These are phyloP conservation scores for Melanerpes aurifrons DNA, from an alignment of 2,113 vertebrate species.

Conservation along the genomic window DNA sequence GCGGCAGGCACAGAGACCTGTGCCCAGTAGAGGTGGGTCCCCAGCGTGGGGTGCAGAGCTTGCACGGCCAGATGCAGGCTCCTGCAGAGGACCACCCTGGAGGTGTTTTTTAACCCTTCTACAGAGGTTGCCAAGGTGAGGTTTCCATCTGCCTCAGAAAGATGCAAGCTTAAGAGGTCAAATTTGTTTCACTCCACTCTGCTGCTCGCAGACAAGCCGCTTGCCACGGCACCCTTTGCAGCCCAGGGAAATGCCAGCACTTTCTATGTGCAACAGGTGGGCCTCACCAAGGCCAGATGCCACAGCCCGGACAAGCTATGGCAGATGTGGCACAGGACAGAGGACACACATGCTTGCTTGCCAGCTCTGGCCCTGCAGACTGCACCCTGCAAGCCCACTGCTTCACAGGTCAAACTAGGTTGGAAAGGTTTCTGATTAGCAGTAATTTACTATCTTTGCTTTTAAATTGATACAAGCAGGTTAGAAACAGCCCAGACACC, in stretches of 20 bases:
- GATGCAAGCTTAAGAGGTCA: background rate
- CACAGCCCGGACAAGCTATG: background rate
- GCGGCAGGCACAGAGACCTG: too few relatives aligned
- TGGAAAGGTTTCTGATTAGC: background rate
- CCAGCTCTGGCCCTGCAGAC: background rate
- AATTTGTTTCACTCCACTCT: accelerated
- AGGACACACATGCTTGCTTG: accelerated
- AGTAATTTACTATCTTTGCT: background rate
- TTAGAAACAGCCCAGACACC: background rate
- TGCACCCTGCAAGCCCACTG: accelerated
- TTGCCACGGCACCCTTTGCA: background rate
- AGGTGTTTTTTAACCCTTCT: too few relatives aligned
- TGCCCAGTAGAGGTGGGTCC: background rate
- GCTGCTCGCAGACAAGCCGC: accelerated
- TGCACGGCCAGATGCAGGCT: background rate
- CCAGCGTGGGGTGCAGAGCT: background rate
- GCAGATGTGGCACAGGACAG: background rate
- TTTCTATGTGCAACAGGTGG: background rate
- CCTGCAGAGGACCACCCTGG: too few relatives aligned
- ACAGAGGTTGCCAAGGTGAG: background rate
- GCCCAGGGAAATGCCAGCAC: background rate
- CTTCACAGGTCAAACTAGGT: accelerated
- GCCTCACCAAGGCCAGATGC: accelerated
- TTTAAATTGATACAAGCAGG: background rate
- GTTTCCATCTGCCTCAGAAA: too few relatives aligned